A percentile compares a stretch with the other conserved stretches of the same genome.
Evolutionary conservation across 2,797 vertebrate species (phyloP).

Genomic region (Adelosebastes latens): DNA sequence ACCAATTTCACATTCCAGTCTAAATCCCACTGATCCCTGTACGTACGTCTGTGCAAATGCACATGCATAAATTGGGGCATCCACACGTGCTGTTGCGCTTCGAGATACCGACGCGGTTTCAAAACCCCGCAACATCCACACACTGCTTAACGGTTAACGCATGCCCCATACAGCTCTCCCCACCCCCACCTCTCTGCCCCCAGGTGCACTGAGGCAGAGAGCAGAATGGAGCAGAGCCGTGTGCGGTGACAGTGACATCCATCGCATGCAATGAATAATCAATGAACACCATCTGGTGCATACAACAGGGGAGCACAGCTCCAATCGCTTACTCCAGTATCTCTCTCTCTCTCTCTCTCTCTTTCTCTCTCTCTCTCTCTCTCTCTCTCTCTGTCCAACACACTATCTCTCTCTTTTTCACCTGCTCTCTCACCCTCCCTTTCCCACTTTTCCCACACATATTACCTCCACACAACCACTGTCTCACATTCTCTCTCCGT

Average conservation of each 20-base stretch:
- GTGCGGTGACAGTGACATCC: conserved; percentile 82
- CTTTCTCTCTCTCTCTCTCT: conserved; percentile 32
- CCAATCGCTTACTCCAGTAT: conserved; percentile 66
- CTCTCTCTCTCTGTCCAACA: conserved; percentile 38
- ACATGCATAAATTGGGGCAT: conserved; percentile 6
- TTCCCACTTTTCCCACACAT: conserved; percentile 51
- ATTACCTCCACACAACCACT: conserved; percentile 9
- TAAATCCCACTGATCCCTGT: conserved; percentile 54
- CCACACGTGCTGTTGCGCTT: not conserved
- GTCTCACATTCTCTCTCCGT: not conserved
- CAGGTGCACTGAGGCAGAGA: conserved; percentile 73
- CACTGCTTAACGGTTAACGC: not conserved
- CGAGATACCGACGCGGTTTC: conserved; percentile 9
- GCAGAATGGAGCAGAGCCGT: conserved; percentile 73
- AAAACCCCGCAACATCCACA: conserved; percentile 29
- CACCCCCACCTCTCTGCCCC: conserved; percentile 47
- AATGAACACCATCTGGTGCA: conserved; percentile 87
- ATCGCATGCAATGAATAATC: conserved; percentile 87
- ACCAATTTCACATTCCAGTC: conserved; percentile 20
- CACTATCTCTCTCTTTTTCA: conserved; percentile 38
- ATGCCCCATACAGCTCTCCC: conserved; percentile 24
- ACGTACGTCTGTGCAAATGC: conserved; percentile 38
- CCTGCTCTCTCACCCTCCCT: conserved; percentile 21
- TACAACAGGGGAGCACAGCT: conserved; percentile 78
- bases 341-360: conserved; percentile 43